A percentile compares a stretch with the other conserved stretches of the same genome.
phyloP scores from a whole-genome alignment of 1,140 invertebrate species.

The Anagrus nilaparvatae region DNA sequence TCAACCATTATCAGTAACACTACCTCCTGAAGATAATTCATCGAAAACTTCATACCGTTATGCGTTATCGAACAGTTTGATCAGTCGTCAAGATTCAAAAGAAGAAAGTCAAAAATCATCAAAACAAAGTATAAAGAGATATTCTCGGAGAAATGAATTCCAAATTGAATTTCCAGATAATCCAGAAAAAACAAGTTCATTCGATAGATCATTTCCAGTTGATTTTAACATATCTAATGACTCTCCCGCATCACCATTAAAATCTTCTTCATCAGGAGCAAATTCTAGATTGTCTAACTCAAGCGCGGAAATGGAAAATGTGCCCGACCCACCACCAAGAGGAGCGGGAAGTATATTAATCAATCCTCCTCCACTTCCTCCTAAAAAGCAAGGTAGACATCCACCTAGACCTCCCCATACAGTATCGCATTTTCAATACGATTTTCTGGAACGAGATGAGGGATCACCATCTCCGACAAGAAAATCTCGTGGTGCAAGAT shows the following conservation, averaged over 20 bases:
- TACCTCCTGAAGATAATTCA: slow-evolving; percentile 50
- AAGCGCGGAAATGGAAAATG: slow-evolving; percentile 40
- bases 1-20: slow-evolving; percentile 54
- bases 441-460: slow-evolving; percentile 49
- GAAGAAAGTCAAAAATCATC: slow-evolving; percentile 21
- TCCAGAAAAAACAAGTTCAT: slow-evolving; percentile 19
- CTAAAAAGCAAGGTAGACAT: slow-evolving; percentile 63
- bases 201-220: slow-evolving; percentile 34
- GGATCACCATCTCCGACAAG: slow-evolving; percentile 32
- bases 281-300: slow-evolving; percentile 34
- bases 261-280: slow-evolving; percentile 31
- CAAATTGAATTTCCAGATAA: slow-evolving; percentile 24
- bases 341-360: slow-evolving; percentile 46
- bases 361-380: slow-evolving; percentile 73
- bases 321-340: slow-evolving; percentile 61
- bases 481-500: slow-evolving; percentile 23
- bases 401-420: slow-evolving; percentile 55
- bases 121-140: slow-evolving; percentile 37
- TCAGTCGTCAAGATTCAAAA: slow-evolving; percentile 9
- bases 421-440: slow-evolving; percentile 48
- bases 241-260: slow-evolving; percentile 30
- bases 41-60: slow-evolving; percentile 13
- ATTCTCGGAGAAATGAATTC: slow-evolving; percentile 27
- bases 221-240: slow-evolving; percentile 33
- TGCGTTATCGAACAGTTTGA: slow-evolving; percentile 10